Percentiles rank a stretch among this genome's conserved stretches.
Conservation (phyloP, 1,140 invertebrate species). For the Drosophila simulans region DNA sequence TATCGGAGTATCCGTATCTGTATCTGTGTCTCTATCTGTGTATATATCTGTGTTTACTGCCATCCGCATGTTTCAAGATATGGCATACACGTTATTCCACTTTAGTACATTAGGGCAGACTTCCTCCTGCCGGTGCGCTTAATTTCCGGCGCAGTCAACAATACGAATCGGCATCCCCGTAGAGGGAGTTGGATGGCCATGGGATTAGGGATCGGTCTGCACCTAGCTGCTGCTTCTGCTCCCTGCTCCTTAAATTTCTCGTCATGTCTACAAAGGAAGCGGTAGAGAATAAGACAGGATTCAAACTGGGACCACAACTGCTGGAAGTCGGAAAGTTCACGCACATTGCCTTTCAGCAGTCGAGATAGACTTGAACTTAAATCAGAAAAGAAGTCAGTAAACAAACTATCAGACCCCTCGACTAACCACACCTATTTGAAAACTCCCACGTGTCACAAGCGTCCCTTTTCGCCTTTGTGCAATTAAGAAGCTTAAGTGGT, state of each 20-base stretch:
- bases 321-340: background rate
- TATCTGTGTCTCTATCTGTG: constrained; percentile 1
- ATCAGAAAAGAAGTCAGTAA: constrained; percentile 4
- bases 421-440: constrained; percentile 7
- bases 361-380: constrained; percentile 7
- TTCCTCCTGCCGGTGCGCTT: constrained; percentile 67
- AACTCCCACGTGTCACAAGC: background rate
- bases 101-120: constrained; percentile 71
- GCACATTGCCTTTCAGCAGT: background rate
- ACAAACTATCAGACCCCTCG: constrained; percentile 1
- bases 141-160: constrained; percentile 70
- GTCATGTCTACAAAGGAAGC: constrained; percentile 12
- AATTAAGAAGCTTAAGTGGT: constrained; percentile 41
- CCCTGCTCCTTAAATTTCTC: constrained; percentile 4
- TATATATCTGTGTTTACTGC: constrained; percentile 26
- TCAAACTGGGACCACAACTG: constrained; percentile 13
- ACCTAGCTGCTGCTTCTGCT: background rate
- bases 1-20: background rate
- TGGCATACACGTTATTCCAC: constrained; percentile 63
- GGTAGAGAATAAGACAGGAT: background rate
- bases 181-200: constrained; percentile 3
- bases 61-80: constrained; percentile 40
- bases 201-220: constrained; percentile 44
- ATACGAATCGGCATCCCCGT: constrained; percentile 36
- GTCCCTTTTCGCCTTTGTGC: constrained; percentile 31